phyloP scores from a whole-genome alignment of 2,113 vertebrate genomes.

The Dinomys branickii region DNA sequence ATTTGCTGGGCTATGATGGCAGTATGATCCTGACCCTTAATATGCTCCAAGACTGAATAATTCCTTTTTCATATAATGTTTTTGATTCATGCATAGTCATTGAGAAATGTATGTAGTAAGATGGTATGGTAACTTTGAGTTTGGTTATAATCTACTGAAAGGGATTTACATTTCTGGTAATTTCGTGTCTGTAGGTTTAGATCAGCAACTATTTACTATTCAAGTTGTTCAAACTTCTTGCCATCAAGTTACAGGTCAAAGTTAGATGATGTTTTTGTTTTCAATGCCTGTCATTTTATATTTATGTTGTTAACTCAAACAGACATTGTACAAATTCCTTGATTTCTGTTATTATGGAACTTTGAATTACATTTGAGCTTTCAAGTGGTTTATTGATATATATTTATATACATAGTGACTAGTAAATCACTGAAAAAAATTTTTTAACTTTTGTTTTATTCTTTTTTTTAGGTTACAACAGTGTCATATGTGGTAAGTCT shows the following conservation, averaged over 20 bases:
- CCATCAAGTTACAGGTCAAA: background rate
- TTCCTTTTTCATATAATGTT: background rate
- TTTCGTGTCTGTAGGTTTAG: background rate
- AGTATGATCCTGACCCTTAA: background rate
- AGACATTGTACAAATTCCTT: constrained; percentile 29
- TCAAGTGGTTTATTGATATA: background rate
- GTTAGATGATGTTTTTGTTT: background rate
- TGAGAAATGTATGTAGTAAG: background rate
- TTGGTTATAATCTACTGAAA: background rate
- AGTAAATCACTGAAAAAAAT: background rate
- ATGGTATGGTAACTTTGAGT: background rate
- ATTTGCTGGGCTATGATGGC: background rate
- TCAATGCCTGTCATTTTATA: background rate
- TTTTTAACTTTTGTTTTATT: background rate
- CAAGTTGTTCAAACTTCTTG: constrained; percentile 23
- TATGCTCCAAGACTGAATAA: background rate
- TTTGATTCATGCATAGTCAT: background rate
- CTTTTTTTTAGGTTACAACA: constrained; percentile 34
- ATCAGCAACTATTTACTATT: background rate
- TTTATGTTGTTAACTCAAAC: background rate
- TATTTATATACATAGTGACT: background rate
- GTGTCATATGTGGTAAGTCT: constrained; percentile 68
- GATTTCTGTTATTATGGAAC: constrained; percentile 3
- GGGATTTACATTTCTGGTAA: background rate
- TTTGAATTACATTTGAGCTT: constrained; percentile 41